Evolutionary conservation across 2,797 vertebrate genomes (phyloP).

Genomic region (Poliocrania exsul): DNA sequence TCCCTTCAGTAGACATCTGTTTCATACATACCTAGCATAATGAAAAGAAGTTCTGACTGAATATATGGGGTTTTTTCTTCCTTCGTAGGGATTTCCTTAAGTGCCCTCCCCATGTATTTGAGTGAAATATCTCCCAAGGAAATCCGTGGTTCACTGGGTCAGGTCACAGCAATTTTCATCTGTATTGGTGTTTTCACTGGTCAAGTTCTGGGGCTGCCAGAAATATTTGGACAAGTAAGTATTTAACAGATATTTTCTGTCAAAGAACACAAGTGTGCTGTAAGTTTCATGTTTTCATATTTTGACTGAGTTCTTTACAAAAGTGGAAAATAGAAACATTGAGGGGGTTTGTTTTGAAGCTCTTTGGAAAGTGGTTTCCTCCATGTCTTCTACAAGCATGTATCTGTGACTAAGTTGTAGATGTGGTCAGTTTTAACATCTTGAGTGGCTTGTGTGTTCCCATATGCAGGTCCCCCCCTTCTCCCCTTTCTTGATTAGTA

Average conservation of each 20-base stretch:
- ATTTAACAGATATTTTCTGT: background rate
- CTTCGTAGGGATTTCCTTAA: slow-evolving; percentile 87
- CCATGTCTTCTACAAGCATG: accelerated
- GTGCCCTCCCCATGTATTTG: slow-evolving; percentile 92
- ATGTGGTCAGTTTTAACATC: background rate
- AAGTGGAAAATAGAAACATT: background rate
- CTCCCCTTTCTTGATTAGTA: background rate
- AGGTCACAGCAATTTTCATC: slow-evolving; percentile 93
- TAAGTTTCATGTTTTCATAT: background rate
- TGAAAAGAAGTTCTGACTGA: background rate
- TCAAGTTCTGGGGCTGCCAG: slow-evolving; percentile 90
- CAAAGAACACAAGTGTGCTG: background rate
- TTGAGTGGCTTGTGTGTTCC: background rate
- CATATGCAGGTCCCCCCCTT: background rate
- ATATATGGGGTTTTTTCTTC: background rate
- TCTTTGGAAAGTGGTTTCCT: background rate
- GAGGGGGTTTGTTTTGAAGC: background rate
- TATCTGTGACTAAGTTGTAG: background rate
- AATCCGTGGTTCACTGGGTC: slow-evolving; percentile 89
- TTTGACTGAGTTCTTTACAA: background rate
- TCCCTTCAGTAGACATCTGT: background rate
- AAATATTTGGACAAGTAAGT: slow-evolving; percentile 91
- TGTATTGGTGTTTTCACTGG: slow-evolving; percentile 91
- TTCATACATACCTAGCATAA: background rate
- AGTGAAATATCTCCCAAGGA: slow-evolving; percentile 92